Base-by-base conservation (phyloP, 2,888 invertebrate species). In the Eristalis pertinax region DNA sequence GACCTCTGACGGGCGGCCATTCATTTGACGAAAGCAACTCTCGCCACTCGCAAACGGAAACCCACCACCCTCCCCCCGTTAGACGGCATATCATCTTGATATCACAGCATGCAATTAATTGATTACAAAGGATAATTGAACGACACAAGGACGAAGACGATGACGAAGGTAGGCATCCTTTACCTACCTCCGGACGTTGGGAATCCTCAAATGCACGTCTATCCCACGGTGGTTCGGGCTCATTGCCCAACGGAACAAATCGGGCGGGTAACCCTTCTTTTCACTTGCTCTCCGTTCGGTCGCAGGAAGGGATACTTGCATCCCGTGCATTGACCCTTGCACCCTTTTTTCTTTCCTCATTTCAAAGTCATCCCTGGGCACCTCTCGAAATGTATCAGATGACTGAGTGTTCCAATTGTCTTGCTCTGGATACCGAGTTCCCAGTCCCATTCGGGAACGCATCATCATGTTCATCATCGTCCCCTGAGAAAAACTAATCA, bases 91-190 rank as follows among this genome's bases (percentile, higher is more conserved):
- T 67, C 35, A 15, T 64, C 80, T 79, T 83, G 19, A 87, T 84
- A 81, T 78, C 91, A 89, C 91, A 91, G 91, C 91, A 90, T 91
- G 91, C 90, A 91, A 91, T 91, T 91, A 91, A 91, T 91, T 91
- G 91, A 91, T 91, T 91, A 91, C 87, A 87, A 84, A 84, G 73
- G 87, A 87, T 87, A 87, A 87, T 84, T 87, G 84, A 80, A 80
- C 26, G 60, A 81, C 70, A 80, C 32, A 70, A 22, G 13, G 38
- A 64, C 11, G 11, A 4, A 58, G 13, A 26, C 11, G 50, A 50
- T 8, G 50, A 26, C 26, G 50, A 1, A 32, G 7, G 32, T 8
- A n/a, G 50, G 19, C 50, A 60, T 35, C 11, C 2, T 22, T 72
- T 72, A 26, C 64, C 69, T 56, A 29, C 38, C 67, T 24, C 11